Percentiles rank a stretch among this genome's conserved stretches.
phyloP scores from a whole-genome alignment of 2,797 vertebrate species.

The Miichthys miiuy region DNA sequence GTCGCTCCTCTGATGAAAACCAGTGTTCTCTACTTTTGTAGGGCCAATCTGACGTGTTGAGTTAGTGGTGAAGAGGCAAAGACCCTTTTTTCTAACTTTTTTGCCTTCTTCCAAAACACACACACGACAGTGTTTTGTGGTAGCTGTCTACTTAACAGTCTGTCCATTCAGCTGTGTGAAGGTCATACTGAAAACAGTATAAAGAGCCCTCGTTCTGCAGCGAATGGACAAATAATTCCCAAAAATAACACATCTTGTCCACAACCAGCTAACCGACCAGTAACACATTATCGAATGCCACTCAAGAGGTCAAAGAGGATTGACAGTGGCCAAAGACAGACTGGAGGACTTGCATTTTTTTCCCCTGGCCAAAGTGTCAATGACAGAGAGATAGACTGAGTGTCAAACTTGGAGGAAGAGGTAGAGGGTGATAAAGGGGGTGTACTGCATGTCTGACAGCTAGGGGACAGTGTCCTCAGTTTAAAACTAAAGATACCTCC shows the following conservation, averaged over 20 bases:
- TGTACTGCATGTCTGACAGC: not conserved
- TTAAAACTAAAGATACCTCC: not conserved
- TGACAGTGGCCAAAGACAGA: conserved; percentile 20
- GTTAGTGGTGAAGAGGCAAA: conserved; percentile 9
- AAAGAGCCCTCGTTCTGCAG: not conserved
- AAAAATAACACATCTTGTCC: conserved; percentile 20
- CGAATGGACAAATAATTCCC: not conserved
- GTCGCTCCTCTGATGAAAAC: conserved; percentile 29
- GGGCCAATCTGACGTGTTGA: conserved; percentile 11
- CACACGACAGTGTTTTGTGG: not conserved
- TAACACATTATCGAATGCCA: not conserved
- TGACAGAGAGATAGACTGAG: conserved; percentile 5
- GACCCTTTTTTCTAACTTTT: not conserved
- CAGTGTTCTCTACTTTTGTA: not conserved
- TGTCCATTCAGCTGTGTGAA: not conserved
- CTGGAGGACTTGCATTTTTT: conserved; percentile 19
- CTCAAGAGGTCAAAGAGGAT: not conserved
- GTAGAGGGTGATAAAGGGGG: not conserved
- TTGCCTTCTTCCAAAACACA: conserved; percentile 13
- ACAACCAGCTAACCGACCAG: not conserved
- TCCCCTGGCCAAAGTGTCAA: conserved; percentile 29
- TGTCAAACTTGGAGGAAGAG: not conserved
- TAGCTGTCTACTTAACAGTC: not conserved
- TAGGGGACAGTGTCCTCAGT: not conserved
- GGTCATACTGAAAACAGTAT: not conserved